These are phyloP conservation scores for Philypnodon macrostomus DNA, from an alignment of 2,797 vertebrate genomes.

Conservation along the genomic window DNA sequence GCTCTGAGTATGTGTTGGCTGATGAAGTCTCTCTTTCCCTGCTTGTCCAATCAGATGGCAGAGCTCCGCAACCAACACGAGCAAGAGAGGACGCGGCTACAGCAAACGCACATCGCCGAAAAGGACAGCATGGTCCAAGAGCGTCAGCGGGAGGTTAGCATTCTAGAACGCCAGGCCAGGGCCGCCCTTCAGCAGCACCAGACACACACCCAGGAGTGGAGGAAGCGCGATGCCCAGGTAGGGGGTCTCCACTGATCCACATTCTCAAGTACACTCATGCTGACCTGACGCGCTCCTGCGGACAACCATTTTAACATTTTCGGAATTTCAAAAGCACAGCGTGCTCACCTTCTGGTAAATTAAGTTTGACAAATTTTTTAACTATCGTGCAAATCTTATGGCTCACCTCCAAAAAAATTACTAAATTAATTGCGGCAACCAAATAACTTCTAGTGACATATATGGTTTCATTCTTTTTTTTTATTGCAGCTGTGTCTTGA, in stretches of 20 bases:
- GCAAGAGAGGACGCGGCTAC: slow-evolving; percentile 96
- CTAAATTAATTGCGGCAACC: slow-evolving; percentile 1
- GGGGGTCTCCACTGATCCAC: slow-evolving; percentile 69
- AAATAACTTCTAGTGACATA: slow-evolving; percentile 32
- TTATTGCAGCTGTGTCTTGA: slow-evolving; percentile 63
- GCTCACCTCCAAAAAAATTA: slow-evolving; percentile 4
- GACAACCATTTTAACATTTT: slow-evolving; percentile 64
- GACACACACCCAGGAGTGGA: slow-evolving; percentile 86
- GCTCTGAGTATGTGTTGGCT: slow-evolving; percentile 78
- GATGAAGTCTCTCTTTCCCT: slow-evolving; percentile 90
- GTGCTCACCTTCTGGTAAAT: slow-evolving; percentile 45
- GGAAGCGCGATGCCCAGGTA: slow-evolving; percentile 92
- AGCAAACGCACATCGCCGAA: slow-evolving; percentile 90
- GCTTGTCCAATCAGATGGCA: slow-evolving; percentile 99
- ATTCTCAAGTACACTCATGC: slow-evolving; percentile 35
- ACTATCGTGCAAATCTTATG: slow-evolving; percentile 3
- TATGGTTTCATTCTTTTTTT: slow-evolving; percentile 14
- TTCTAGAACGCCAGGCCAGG: slow-evolving; percentile 86
- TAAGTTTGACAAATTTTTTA: slow-evolving; percentile 15
- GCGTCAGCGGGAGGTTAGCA: slow-evolving; percentile 87
- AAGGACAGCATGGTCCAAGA: slow-evolving; percentile 93
- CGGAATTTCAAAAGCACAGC: slow-evolving; percentile 64
- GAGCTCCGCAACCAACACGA: slow-evolving; percentile 95
- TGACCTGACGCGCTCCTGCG: slow-evolving; percentile 52
- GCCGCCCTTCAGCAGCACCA: slow-evolving; percentile 88